Conservation (phyloP, 2,113 vertebrate species). For the Riparia riparia region DNA sequence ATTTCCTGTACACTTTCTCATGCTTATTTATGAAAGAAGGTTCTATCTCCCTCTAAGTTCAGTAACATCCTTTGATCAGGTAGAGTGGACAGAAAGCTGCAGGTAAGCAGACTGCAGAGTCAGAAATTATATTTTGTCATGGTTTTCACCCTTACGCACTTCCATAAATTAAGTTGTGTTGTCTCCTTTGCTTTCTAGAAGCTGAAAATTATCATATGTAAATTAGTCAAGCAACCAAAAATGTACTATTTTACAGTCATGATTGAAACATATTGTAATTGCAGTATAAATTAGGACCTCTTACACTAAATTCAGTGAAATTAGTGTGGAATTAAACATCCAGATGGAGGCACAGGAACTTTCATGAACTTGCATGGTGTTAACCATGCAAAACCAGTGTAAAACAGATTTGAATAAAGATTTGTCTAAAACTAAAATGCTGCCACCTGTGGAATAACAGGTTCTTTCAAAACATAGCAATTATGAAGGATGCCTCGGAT, state of each 20-base stretch:
- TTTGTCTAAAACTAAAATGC: neutral
- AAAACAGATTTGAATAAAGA: neutral
- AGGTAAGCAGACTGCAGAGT: neutral
- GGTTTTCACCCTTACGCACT: neutral
- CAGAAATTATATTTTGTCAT: neutral
- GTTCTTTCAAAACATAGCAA: neutral
- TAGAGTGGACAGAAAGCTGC: neutral
- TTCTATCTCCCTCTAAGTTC: neutral
- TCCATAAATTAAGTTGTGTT: neutral
- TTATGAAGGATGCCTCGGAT: neutral
- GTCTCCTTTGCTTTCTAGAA: neutral
- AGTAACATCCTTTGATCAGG: neutral
- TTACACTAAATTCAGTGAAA: neutral
- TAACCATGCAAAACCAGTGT: neutral
- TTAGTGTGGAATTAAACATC: neutral
- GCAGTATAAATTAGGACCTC: neutral
- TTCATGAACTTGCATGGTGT: neutral
- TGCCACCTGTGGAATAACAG: neutral
- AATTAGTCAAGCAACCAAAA: neutral
- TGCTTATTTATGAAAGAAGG: neutral
- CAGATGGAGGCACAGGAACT: neutral
- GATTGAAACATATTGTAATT: neutral
- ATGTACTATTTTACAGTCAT: neutral
- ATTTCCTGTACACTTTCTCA: slow-evolving; percentile 37
- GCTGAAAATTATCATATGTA: neutral